These are phyloP conservation scores for Phrynosoma platyrhinos DNA, from an alignment of 2,113 vertebrate species.

Conservation along the genomic window DNA sequence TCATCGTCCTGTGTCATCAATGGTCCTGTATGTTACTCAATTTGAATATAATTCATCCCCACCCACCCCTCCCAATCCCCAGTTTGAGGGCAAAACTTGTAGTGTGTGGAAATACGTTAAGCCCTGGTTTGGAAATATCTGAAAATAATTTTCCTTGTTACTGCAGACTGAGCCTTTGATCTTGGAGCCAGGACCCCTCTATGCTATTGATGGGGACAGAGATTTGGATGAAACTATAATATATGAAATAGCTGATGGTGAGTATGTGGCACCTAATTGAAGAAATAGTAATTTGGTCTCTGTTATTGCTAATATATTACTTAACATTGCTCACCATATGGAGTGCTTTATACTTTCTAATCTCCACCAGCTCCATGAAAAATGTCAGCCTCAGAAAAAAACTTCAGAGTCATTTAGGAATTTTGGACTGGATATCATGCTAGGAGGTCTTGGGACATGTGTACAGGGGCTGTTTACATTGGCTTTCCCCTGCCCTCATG, in stretches of 20 bases:
- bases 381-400: not conserved
- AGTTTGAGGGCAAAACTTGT: not conserved
- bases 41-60: not conserved
- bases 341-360: not conserved
- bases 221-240: conserved; percentile 79
- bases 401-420: not conserved
- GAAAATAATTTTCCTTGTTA: not conserved
- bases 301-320: not conserved
- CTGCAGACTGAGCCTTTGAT: conserved; percentile 76
- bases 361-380: not conserved
- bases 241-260: conserved; percentile 86
- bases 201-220: conserved; percentile 86
- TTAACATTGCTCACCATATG: not conserved
- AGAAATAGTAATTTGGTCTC: rapidly evolving
- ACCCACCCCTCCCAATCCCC: too few species aligned
- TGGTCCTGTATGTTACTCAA: not conserved
- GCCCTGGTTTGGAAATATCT: not conserved
- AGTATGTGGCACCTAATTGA: conserved; percentile 21
- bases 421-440: not conserved
- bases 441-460: not conserved
- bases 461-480: too few species aligned
- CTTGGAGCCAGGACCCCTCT: conserved; percentile 83
- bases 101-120: not conserved
- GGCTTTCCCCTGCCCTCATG: too few species aligned
- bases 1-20: not conserved